Percentiles rank a stretch among this genome's conserved stretches.
These are phyloP conservation scores for Rhipidura dahli DNA, from an alignment of 2,113 vertebrate genomes.

Conservation along the genomic window DNA sequence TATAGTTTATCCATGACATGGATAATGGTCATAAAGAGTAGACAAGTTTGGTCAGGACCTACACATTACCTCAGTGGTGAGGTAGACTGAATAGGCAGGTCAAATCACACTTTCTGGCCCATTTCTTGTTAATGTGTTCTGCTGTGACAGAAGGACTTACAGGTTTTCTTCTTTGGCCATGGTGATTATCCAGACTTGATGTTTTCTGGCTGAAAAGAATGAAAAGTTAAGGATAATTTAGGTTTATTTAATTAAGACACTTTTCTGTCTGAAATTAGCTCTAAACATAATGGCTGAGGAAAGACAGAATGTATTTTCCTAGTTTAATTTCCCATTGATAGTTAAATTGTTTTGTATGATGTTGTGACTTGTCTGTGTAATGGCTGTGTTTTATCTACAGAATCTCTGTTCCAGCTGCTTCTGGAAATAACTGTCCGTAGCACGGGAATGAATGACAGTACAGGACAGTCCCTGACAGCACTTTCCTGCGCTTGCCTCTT, in stretches of 20 bases:
- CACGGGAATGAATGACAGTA: constrained; percentile 92
- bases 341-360: not conserved
- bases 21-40: not conserved
- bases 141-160: not conserved
- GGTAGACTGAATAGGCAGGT: not conserved
- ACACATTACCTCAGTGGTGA: not conserved
- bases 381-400: constrained; percentile 72
- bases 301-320: not conserved
- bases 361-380: not conserved
- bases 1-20: too few species aligned
- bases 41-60: not conserved
- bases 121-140: not conserved
- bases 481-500: constrained; percentile 98
- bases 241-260: not conserved
- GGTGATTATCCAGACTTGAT: not conserved
- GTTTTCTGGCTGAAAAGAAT: not conserved
- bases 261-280: not conserved
- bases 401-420: constrained; percentile 95
- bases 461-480: constrained; percentile 92
- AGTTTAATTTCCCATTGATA: not conserved
- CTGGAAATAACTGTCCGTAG: constrained; percentile 96
- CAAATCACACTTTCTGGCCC: not conserved
- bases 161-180: not conserved
- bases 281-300: not conserved
- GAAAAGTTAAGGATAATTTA: not conserved